Evolutionary conservation across 2,888 invertebrate genomes (phyloP).

Genomic region (Erebia aethiops): DNA sequence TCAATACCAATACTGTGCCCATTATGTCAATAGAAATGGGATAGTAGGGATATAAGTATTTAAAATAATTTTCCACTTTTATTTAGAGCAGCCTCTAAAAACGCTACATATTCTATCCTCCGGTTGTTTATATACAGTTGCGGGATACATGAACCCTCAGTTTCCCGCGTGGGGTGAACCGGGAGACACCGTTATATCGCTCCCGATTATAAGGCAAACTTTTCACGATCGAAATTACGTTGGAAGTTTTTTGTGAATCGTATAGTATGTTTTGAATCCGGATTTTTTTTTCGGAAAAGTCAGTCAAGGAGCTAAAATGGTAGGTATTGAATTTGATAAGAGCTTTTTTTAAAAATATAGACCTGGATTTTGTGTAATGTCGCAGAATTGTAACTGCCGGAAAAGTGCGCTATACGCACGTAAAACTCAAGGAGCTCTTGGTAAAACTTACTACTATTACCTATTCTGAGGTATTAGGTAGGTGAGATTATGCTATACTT

Average conservation of each 20-base stretch:
- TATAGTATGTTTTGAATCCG: slow-evolving; percentile 28
- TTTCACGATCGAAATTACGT: slow-evolving; percentile 40
- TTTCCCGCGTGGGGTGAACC: slow-evolving; percentile 58
- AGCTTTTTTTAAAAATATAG: neutral
- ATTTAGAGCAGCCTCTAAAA: slow-evolving; percentile 29
- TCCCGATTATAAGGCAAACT: slow-evolving; percentile 37
- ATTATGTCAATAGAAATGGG: too few species aligned
- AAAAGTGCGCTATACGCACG: too few species aligned
- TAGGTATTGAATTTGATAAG: slow-evolving; percentile 12
- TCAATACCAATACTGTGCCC: too few species aligned
- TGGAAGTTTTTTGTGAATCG: slow-evolving; percentile 9
- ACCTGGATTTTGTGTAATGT: too few species aligned
- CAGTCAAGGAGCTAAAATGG: slow-evolving; percentile 28
- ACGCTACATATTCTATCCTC: slow-evolving; percentile 38
- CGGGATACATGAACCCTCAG: slow-evolving; percentile 57
- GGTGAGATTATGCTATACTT: too few species aligned
- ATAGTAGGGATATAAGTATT: too few species aligned
- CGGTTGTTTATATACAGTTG: slow-evolving; percentile 61
- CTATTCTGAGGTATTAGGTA: too few species aligned
- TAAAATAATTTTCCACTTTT: neutral
- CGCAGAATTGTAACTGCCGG: too few species aligned
- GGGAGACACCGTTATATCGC: slow-evolving; percentile 41
- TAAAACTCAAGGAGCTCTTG: too few species aligned
- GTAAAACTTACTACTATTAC: too few species aligned
- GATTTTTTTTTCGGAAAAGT: slow-evolving; percentile 2